These are phyloP conservation scores for Pocillopora meandrina DNA, from an alignment of 92 coral and sea anemone genomes.

Conservation along the genomic window DNA sequence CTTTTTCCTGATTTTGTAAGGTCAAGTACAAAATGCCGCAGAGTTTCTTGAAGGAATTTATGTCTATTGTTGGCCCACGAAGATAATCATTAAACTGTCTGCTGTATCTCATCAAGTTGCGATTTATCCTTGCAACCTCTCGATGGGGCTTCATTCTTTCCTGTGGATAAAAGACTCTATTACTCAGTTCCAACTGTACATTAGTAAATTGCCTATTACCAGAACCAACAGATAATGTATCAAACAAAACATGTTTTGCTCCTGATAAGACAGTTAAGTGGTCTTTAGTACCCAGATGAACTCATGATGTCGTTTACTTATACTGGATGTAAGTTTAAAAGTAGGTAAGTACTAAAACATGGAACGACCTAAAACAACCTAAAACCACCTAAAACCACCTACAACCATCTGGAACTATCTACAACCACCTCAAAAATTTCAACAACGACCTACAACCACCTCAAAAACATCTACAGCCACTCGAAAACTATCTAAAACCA, in stretches of 20 bases:
- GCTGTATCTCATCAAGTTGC: not conserved
- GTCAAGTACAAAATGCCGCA: not conserved
- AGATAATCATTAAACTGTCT: constrained; percentile 1
- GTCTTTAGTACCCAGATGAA: not conserved
- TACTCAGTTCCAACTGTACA: not conserved
- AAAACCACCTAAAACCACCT: too few species aligned
- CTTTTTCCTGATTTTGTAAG: not conserved
- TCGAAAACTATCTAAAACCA: too few species aligned
- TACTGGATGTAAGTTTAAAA: not conserved
- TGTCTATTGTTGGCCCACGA: not conserved
- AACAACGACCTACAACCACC: too few species aligned
- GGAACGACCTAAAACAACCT: too few species aligned
- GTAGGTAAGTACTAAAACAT: too few species aligned
- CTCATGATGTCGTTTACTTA: not conserved
- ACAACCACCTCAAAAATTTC: too few species aligned
- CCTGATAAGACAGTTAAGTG: not conserved
- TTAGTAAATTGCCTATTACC: not conserved
- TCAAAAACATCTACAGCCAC: too few species aligned
- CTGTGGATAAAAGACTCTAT: not conserved
- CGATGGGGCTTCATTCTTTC: not conserved
- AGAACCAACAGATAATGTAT: not conserved
- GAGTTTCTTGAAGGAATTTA: not conserved
- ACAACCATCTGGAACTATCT: too few species aligned
- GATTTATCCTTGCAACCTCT: not conserved
- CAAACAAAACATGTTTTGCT: not conserved